phyloP scores from a whole-genome alignment of 2,797 vertebrate species.

The Myoxocephalus aenaeus region DNA sequence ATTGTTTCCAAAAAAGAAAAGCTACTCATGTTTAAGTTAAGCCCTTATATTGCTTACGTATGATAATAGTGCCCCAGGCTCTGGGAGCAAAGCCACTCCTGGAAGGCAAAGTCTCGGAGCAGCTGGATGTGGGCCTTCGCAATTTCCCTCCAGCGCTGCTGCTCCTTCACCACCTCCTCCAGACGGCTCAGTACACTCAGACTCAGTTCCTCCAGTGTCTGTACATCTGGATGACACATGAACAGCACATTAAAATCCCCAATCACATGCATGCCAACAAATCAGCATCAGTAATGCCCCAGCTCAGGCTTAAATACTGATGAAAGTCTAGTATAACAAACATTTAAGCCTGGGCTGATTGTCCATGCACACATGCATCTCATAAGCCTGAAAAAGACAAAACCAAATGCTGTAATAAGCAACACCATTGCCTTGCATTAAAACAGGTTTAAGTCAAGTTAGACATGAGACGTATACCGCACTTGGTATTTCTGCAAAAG shows the following conservation, averaged over 20 bases:
- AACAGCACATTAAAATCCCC: conserved; percentile 33
- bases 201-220: conserved; percentile 88
- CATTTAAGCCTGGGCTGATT: conserved; percentile 38
- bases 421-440: conserved; percentile 16
- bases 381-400: conserved; percentile 9
- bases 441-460: conserved; percentile 13
- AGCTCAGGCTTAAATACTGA: conserved; percentile 4
- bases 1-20: conserved; percentile 11
- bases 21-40: conserved; percentile 29
- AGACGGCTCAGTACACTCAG: conserved; percentile 84
- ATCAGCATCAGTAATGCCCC: conserved; percentile 27
- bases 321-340: conserved; percentile 25
- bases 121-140: conserved; percentile 84
- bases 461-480: conserved; percentile 2
- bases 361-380: conserved; percentile 5
- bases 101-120: conserved; percentile 87
- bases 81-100: conserved; percentile 89
- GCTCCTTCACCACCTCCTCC: conserved; percentile 85
- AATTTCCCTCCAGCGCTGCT: conserved; percentile 82
- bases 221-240: conserved; percentile 83
- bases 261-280: conserved; percentile 26
- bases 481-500: conserved; percentile 14
- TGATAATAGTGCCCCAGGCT: conserved; percentile 87
- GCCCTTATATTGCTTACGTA: conserved; percentile 76
- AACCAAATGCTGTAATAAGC: conserved; percentile 12